A percentile compares a stretch with the other conserved stretches of the same genome.
Conservation (phyloP, 2,113 vertebrate species). For the Ovis aries region ARS-UI_Ramb_v3.0 NC_056061.1:46090501-46091000, state of each 20-base stretch:
- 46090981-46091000: slow-evolving; percentile 73
- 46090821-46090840: neutral
- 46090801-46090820: neutral
- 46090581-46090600: neutral
- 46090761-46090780: neutral
- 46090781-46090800: neutral
- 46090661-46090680: neutral
- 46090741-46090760: neutral
- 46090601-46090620: neutral
- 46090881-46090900: slow-evolving; percentile 45
- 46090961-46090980: slow-evolving; percentile 44
- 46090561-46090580: neutral
- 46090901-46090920: slow-evolving; percentile 31
- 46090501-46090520: neutral
- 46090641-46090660: neutral
- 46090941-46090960: slow-evolving; percentile 47
- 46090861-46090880: slow-evolving; percentile 13
- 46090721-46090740: neutral
- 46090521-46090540: neutral
- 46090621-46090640: neutral
- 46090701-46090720: neutral
- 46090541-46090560: neutral
- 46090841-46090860: neutral
- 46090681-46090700: slow-evolving; percentile 17
- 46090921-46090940: slow-evolving; percentile 57